A percentile compares a stretch with the other conserved stretches of the same genome.
These are phyloP conservation scores for Anhinga anhinga DNA, from an alignment of 2,113 vertebrate genomes.

Conservation along the genomic window DNA sequence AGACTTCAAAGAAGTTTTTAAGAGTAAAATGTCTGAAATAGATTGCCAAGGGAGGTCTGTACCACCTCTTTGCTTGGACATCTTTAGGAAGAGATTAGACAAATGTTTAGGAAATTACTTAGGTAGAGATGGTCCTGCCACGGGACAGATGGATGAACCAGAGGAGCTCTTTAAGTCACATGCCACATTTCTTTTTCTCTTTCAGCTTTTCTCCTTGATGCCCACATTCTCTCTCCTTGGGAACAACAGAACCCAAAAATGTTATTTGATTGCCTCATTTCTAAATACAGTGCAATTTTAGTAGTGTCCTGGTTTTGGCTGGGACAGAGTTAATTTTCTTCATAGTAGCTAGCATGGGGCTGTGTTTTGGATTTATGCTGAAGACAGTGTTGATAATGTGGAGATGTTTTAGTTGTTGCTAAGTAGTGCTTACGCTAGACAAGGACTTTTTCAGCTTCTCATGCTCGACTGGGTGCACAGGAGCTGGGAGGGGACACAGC, in stretches of 20 bases:
- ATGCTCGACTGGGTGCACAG: too few species aligned
- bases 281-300: neutral
- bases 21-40: neutral
- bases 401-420: too few species aligned
- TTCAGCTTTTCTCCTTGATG: neutral
- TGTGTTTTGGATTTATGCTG: too few species aligned
- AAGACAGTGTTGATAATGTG: too few species aligned
- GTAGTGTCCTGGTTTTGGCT: too few species aligned
- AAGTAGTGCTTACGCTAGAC: too few species aligned
- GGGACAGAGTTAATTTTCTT: too few species aligned
- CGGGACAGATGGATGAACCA: neutral
- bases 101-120: neutral
- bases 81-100: neutral
- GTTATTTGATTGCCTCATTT: neutral
- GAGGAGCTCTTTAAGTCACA: neutral
- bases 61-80: neutral
- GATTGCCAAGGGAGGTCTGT: neutral
- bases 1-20: neutral
- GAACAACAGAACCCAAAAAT: neutral
- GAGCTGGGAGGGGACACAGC: too few species aligned
- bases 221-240: neutral
- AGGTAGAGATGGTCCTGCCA: neutral
- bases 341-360: too few species aligned
- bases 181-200: neutral
- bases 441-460: too few species aligned